Evolutionary conservation across 2,797 vertebrate genomes (phyloP).

Genomic region (Anguilla obscura): DNA sequence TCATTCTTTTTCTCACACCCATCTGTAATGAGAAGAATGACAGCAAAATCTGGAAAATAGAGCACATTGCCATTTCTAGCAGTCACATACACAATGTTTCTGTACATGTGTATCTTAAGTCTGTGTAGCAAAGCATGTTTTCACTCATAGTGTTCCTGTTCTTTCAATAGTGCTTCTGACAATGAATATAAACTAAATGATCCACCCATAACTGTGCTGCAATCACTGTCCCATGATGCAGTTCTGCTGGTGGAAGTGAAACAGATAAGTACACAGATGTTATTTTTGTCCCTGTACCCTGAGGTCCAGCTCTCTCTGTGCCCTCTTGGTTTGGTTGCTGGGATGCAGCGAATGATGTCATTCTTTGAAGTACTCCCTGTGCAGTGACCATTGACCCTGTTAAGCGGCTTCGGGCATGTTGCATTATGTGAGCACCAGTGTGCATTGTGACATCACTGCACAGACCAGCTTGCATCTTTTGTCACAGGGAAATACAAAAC

Average conservation of each 20-base stretch:
- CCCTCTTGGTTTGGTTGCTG: slow-evolving; percentile 54
- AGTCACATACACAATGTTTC: neutral
- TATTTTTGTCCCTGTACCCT: slow-evolving; percentile 56
- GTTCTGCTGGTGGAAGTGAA: neutral
- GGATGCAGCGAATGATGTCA: slow-evolving; percentile 60
- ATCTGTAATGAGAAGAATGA: too few species aligned
- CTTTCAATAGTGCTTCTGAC: neutral
- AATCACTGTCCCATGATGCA: neutral
- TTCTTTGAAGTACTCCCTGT: slow-evolving; percentile 54
- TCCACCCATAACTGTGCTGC: neutral
- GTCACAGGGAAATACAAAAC: neutral
- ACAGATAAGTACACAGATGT: slow-evolving; percentile 30
- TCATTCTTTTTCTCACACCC: too few species aligned
- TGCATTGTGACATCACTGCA: neutral
- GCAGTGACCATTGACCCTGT: slow-evolving; percentile 51
- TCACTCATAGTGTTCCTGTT: neutral
- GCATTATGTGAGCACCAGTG: neutral
- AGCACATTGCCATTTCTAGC: neutral
- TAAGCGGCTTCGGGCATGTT: slow-evolving; percentile 29
- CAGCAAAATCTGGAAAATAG: too few species aligned
- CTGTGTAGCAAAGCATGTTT: neutral
- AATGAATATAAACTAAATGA: neutral
- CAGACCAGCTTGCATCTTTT: slow-evolving; percentile 5
- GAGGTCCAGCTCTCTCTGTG: slow-evolving; percentile 43
- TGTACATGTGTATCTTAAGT: neutral